Conservation (phyloP, 2,888 invertebrate species). For the Empis livida region DNA sequence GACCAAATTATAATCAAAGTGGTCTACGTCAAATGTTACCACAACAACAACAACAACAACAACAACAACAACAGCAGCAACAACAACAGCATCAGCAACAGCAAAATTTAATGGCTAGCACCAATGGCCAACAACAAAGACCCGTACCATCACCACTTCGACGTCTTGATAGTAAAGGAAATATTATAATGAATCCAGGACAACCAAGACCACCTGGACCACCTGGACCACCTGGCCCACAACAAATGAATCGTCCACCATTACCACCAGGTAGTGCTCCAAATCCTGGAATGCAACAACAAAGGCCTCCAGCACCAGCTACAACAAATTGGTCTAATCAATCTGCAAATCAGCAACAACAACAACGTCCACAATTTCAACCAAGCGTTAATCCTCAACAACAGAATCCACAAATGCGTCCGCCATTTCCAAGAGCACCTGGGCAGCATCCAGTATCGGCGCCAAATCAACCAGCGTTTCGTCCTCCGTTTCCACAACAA, state of each 20-base stretch:
- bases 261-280: constrained; percentile 15
- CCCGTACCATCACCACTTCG: constrained; percentile 31
- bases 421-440: constrained; percentile 24
- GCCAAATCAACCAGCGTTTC: constrained; percentile 17
- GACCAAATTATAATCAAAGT: constrained; percentile 19
- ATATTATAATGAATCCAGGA: constrained; percentile 22
- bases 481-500: constrained; percentile 15
- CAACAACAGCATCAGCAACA: constrained; percentile 1
- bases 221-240: constrained; percentile 15
- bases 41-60: constrained; percentile 14
- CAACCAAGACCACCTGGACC: constrained; percentile 20
- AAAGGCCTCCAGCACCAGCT: constrained; percentile 9
- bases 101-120: background rate
- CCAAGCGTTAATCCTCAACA: constrained; percentile 6
- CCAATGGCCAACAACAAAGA: constrained; percentile 15
- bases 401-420: constrained; percentile 23
- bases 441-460: constrained; percentile 22
- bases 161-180: constrained; percentile 37
- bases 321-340: constrained; percentile 9
- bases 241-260: constrained; percentile 19
- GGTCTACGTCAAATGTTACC: constrained; percentile 23
- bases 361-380: background rate
- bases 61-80: no score
- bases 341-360: constrained; percentile 11
- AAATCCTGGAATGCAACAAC: constrained; percentile 1